Evolutionary conservation across 2,113 vertebrate genomes (phyloP).

Genomic region (Takifugu flavidus): DNA sequence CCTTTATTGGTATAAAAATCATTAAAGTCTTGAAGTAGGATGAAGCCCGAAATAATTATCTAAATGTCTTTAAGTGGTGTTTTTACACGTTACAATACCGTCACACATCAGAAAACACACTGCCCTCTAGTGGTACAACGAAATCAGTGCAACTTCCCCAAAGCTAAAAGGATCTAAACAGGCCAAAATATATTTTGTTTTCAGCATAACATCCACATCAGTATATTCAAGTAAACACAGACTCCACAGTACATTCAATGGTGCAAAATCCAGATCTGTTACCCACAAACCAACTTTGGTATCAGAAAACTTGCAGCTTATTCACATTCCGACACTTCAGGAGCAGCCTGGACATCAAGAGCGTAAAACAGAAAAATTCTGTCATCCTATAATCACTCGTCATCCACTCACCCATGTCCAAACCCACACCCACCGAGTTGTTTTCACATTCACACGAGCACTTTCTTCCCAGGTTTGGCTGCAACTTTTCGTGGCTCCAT

Average conservation of each 20-base stretch:
- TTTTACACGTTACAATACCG: neutral
- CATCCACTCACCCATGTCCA: no score
- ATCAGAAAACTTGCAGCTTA: constrained; percentile 41
- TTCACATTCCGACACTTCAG: constrained; percentile 7
- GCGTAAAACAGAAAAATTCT: no score
- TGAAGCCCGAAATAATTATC: neutral
- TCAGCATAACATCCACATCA: neutral
- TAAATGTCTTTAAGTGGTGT: neutral
- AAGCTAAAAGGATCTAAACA: constrained; percentile 24
- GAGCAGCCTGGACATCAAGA: no score
- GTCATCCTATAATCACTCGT: no score
- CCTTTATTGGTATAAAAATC: constrained; percentile 9
- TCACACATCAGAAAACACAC: constrained; percentile 25
- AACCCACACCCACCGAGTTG: no score
- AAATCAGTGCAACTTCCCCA: neutral
- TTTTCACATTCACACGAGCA: no score
- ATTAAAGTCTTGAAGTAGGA: constrained; percentile 5
- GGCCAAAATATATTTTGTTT: neutral
- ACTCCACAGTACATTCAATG: constrained; percentile 38
- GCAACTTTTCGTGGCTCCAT: no score
- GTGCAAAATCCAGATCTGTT: constrained; percentile 12
- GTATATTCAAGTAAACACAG: neutral
- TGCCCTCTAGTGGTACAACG: constrained; percentile 39
- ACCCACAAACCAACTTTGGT: constrained; percentile 47
- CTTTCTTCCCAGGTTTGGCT: no score